Base-by-base conservation (phyloP, 2,797 vertebrate species). In the Neomorphus geoffroyi region DNA sequence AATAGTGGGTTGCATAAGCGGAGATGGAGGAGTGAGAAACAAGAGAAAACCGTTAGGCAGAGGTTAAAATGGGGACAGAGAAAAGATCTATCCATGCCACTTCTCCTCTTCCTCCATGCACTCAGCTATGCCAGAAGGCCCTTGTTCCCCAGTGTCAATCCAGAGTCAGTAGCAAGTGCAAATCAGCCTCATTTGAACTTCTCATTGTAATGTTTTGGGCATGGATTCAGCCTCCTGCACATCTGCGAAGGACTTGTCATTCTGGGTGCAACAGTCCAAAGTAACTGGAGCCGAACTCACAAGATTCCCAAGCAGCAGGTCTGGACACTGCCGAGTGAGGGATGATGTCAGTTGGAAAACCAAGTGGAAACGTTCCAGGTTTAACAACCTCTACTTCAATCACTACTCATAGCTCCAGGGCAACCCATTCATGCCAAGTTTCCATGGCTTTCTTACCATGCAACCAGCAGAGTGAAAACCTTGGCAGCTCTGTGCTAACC, bases 401-500 rank as follows among this genome's bases (percentile, higher is more conserved):
- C 75, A 8, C 85, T 74, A 8, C 75, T 74, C 30, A 1, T 53
- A 71, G 75, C 87, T 83, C 67, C 50, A 10, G 81, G 81, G 81
- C 91, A 92, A 75, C 41, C 48, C 16, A 1, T 18, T 78, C 65
- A 8, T 18, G 95, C 85, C 93, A 96, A 71, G 61, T 91, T 96
- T 95, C 91, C 92, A 11, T 54, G 65, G 82, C 10, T 91, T 71
- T 86, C 82, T 80, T 80, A 53, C 87, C 93, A 74, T 37, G 48
- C 65, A 60, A 43, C 65, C 45, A 75, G 66, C 41, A 54, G 69
- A 82, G 46, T 65, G 80, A 91, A 90, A 84, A 61, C 54, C 77
- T 94, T 94, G 93, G 91, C 94, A 96, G 87, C 70, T 91, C 75
- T 17, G 0, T 8, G 4, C 75, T 90, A 69, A 89, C n/a, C 41